These are phyloP conservation scores for Drymonia ruficornis DNA, from an alignment of 2,888 invertebrate genomes.

Conservation along the genomic window DNA sequence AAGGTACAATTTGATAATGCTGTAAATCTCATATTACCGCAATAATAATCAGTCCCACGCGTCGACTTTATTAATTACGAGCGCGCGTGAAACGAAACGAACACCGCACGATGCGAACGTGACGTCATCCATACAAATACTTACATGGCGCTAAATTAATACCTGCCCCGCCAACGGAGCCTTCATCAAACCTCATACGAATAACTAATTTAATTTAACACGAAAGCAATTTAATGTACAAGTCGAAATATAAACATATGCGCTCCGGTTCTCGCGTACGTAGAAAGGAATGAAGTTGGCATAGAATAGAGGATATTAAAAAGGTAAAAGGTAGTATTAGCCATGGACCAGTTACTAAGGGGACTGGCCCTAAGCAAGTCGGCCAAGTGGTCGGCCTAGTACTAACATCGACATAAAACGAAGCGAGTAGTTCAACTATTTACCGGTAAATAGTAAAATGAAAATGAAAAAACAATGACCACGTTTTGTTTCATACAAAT, in stretches of 20 bases:
- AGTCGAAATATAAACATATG: slow-evolving; percentile 60
- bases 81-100: slow-evolving; percentile 36
- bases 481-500: too few species aligned
- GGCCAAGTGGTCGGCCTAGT: too few species aligned
- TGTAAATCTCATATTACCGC: slow-evolving; percentile 8
- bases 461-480: too few species aligned
- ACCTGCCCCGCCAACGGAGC: slow-evolving; percentile 43
- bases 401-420: too few species aligned
- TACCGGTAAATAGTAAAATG: too few species aligned
- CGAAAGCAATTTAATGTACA: slow-evolving; percentile 74
- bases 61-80: slow-evolving; percentile 29
- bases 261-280: neutral
- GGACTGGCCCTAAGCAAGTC: too few species aligned
- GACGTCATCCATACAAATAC: slow-evolving; percentile 44
- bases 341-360: too few species aligned
- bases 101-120: slow-evolving; percentile 25
- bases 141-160: slow-evolving; percentile 46
- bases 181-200: slow-evolving; percentile 68
- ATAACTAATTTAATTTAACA: slow-evolving; percentile 74
- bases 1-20: neutral
- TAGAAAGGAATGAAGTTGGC: too few species aligned
- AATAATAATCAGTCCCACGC: slow-evolving; percentile 20
- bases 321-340: too few species aligned
- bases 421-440: too few species aligned
- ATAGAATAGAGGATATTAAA: too few species aligned